Evolutionary conservation across 2,888 invertebrate species (phyloP).

Genomic region (Syrista parreyssii): DNA sequence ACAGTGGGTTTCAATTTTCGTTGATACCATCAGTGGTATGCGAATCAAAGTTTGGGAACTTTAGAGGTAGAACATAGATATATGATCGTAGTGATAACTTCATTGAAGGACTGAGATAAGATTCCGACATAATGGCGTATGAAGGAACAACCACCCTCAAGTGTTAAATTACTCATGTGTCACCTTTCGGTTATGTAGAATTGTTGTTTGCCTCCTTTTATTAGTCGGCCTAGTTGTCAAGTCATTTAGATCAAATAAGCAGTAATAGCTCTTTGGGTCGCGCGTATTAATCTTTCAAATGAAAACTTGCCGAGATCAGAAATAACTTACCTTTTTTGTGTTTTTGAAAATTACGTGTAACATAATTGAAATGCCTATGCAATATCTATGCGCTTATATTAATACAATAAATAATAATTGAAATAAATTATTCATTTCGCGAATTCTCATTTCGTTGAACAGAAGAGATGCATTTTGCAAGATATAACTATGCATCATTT

Average conservation of each 20-base stretch:
- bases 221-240: not conserved
- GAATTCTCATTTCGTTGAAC: not conserved
- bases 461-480: not conserved
- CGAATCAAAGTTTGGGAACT: not conserved
- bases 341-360: not conserved
- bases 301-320: not conserved
- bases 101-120: not conserved
- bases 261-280: not conserved
- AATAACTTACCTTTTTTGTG: not conserved
- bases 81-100: not conserved
- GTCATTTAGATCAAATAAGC: not conserved
- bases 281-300: not conserved
- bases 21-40: not conserved
- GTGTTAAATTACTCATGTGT: not conserved
- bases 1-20: not conserved
- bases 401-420: not conserved
- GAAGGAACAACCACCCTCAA: not conserved
- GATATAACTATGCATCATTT: not conserved
- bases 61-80: not conserved
- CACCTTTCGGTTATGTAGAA: not conserved
- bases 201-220: not conserved
- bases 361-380: not conserved
- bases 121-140: not conserved
- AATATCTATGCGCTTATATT: not conserved
- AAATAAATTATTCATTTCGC: not conserved